Conservation (phyloP, 2,113 vertebrate genomes). For the Phalacrocorax aristotelis region DNA sequence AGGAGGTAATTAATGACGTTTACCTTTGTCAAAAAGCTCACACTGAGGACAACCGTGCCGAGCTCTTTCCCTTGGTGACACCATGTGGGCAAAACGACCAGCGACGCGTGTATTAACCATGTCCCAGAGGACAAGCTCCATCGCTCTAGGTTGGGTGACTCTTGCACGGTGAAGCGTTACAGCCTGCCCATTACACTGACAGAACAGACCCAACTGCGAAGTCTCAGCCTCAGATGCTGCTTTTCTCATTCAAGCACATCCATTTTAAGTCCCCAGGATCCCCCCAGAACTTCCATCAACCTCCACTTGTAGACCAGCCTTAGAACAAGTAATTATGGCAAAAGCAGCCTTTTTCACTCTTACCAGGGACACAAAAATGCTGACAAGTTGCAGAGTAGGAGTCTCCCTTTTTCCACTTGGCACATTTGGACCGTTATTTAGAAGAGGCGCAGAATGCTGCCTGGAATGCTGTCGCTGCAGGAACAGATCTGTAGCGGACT, state of each 20-base stretch:
- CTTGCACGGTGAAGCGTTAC: fast-evolving
- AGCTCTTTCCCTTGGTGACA: not conserved
- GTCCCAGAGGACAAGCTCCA: not conserved
- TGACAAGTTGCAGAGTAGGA: not conserved
- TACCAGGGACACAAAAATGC: not conserved
- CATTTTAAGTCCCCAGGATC: not conserved
- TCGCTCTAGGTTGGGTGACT: not conserved
- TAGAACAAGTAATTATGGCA: not conserved
- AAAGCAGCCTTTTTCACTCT: not conserved
- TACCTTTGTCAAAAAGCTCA: not conserved
- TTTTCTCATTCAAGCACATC: not conserved
- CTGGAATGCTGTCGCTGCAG: not conserved
- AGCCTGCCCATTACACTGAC: not conserved
- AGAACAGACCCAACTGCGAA: fast-evolving
- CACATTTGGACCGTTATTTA: not conserved
- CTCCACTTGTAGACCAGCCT: not conserved
- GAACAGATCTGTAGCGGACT: not conserved
- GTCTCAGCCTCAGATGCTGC: not conserved
- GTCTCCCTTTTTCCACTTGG: not conserved
- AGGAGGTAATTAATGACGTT: not conserved
- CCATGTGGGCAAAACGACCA: not conserved
- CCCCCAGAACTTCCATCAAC: not conserved
- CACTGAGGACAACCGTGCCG: fast-evolving
- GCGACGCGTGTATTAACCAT: not conserved
- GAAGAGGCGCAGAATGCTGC: not conserved